Percentiles rank a stretch among this genome's conserved stretches.
These are phyloP conservation scores for Callospermophilus lateralis DNA, from an alignment of 2,113 vertebrate genomes.

Conservation along the genomic window DNA sequence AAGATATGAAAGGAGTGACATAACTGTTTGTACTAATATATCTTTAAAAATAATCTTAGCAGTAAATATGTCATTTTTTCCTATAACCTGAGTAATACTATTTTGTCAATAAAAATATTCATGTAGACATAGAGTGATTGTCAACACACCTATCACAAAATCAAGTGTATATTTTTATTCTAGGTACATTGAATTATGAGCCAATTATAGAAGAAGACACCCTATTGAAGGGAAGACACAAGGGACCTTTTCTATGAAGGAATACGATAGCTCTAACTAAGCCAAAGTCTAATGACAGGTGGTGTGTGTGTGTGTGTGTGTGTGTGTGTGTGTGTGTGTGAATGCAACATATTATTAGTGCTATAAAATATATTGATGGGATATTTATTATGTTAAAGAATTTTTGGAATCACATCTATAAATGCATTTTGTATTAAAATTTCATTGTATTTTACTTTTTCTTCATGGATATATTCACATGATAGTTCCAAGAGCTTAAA, in stretches of 20 bases:
- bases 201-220: neutral
- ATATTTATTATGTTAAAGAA: neutral
- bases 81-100: neutral
- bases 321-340: neutral
- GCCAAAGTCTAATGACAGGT: neutral
- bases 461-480: neutral
- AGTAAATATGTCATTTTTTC: neutral
- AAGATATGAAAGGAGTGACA: neutral
- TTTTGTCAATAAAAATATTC: neutral
- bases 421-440: neutral
- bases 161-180: conserved; percentile 49
- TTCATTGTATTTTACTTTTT: neutral
- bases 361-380: neutral
- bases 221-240: neutral
- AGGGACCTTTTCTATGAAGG: neutral
- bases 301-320: neutral
- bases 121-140: neutral
- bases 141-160: neutral
- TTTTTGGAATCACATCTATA: neutral
- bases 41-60: neutral
- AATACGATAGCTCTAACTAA: neutral
- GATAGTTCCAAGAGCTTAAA: neutral
- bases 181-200: neutral
- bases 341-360: neutral
- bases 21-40: neutral